Conservation (phyloP, 2,113 vertebrate species). For the Zosterops hypoxanthus region DNA sequence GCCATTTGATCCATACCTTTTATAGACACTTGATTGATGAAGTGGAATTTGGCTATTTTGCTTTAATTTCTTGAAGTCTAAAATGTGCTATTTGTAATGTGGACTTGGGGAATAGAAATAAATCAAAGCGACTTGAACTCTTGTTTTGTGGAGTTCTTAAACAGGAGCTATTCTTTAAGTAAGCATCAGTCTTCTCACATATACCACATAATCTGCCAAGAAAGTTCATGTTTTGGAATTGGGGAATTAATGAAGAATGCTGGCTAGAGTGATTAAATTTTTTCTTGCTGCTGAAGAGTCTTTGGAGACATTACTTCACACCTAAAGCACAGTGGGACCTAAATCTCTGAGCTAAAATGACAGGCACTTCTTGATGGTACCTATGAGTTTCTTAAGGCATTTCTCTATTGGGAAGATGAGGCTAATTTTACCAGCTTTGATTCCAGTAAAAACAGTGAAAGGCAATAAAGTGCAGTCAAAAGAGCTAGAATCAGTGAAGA, state of each 20-base stretch:
- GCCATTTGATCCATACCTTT: slow-evolving; percentile 10
- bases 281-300: neutral
- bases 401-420: neutral
- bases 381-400: neutral
- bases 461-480: neutral
- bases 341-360: neutral
- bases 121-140: slow-evolving; percentile 35
- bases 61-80: slow-evolving; percentile 43
- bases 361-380: neutral
- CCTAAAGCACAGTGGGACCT: neutral
- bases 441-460: neutral
- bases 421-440: neutral
- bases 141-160: neutral
- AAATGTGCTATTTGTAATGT: slow-evolving; percentile 55
- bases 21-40: neutral
- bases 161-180: neutral
- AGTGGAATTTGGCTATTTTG: slow-evolving; percentile 30
- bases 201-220: neutral
- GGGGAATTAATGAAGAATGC: neutral
- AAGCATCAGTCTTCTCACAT: neutral
- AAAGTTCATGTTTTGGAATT: neutral
- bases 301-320: neutral
- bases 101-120: slow-evolving; percentile 64
- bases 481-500: neutral
- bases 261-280: neutral